Evolutionary conservation across 2,797 vertebrate species (phyloP).

Genomic region (Liparis tanakae): DNA sequence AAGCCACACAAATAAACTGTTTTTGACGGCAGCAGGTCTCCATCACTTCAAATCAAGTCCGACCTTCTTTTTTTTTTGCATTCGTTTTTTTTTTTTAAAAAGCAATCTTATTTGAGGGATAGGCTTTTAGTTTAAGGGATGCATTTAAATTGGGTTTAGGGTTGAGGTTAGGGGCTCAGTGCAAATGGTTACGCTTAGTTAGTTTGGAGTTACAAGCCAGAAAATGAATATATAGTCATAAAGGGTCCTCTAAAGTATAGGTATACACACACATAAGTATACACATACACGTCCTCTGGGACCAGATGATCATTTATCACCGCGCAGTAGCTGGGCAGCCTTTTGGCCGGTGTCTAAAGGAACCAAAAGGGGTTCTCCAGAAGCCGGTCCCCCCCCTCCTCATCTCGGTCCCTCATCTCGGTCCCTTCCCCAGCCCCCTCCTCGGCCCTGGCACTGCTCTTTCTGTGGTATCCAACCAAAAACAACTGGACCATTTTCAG

Average conservation of each 20-base stretch:
- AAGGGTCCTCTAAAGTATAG: slow-evolving; percentile 1
- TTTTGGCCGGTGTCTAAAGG: slow-evolving; percentile 47
- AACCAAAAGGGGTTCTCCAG: slow-evolving; percentile 49
- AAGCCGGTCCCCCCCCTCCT: slow-evolving; percentile 39
- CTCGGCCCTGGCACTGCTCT: slow-evolving; percentile 45
- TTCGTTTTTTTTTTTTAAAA: background rate
- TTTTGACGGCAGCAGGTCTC: background rate
- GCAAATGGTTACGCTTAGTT: slow-evolving; percentile 18
- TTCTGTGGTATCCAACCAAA: slow-evolving; percentile 57
- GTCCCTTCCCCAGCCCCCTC: slow-evolving; percentile 11
- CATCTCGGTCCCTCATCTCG: slow-evolving; percentile 28
- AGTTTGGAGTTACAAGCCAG: slow-evolving; percentile 5
- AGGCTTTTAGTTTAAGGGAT: slow-evolving; percentile 3
- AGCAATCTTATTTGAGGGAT: background rate
- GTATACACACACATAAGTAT: background rate
- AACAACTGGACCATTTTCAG: slow-evolving; percentile 58
- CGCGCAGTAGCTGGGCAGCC: slow-evolving; percentile 28
- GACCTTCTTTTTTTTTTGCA: background rate
- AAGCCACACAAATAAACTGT: background rate
- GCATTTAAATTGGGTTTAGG: slow-evolving; percentile 19
- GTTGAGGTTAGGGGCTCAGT: background rate
- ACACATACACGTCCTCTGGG: slow-evolving; percentile 18
- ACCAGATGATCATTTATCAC: slow-evolving; percentile 59
- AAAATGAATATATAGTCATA: slow-evolving; percentile 20
- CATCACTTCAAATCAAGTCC: background rate